Conservation (phyloP, 2,797 vertebrate genomes). For the Chaenodraco wilsoni region DNA sequence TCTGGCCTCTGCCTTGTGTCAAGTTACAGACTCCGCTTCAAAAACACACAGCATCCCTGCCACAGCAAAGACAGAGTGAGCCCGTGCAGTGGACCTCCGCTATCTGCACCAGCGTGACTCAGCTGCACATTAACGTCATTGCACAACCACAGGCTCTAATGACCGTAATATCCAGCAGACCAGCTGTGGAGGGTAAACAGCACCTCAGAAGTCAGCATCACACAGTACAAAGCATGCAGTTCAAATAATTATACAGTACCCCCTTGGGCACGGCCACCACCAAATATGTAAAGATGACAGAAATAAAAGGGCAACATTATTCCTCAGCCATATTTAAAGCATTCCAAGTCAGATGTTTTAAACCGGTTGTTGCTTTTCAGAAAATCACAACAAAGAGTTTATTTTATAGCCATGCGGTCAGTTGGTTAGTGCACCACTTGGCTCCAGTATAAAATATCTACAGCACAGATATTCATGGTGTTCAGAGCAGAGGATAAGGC, state of each 20-base stretch:
- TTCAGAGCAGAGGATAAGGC: neutral
- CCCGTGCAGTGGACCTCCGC: slow-evolving; percentile 21
- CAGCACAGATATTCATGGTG: neutral
- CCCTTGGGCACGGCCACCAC: neutral
- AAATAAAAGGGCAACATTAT: neutral
- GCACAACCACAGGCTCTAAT: slow-evolving; percentile 30
- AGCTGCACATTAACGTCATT: slow-evolving; percentile 41
- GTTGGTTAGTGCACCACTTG: too few relatives aligned
- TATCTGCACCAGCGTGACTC: slow-evolving; percentile 30
- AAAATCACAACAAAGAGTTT: neutral
- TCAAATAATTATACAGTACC: neutral
- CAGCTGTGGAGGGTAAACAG: slow-evolving; percentile 30
- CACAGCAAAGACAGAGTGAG: slow-evolving; percentile 51
- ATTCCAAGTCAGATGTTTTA: neutral
- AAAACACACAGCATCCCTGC: slow-evolving; percentile 44
- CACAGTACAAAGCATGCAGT: neutral
- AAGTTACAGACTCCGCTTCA: slow-evolving; percentile 61
- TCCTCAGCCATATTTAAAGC: neutral
- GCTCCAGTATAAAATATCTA: neutral
- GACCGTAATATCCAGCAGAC: neutral
- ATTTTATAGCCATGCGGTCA: neutral
- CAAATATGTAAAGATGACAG: neutral
- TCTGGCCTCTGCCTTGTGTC: slow-evolving; percentile 52
- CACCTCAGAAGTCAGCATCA: neutral
- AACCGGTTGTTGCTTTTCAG: neutral